Percentiles rank a stretch among this genome's conserved stretches.
These are phyloP conservation scores for Okamejei kenojei DNA, from an alignment of 2,797 vertebrate species.

Conservation along the genomic window DNA sequence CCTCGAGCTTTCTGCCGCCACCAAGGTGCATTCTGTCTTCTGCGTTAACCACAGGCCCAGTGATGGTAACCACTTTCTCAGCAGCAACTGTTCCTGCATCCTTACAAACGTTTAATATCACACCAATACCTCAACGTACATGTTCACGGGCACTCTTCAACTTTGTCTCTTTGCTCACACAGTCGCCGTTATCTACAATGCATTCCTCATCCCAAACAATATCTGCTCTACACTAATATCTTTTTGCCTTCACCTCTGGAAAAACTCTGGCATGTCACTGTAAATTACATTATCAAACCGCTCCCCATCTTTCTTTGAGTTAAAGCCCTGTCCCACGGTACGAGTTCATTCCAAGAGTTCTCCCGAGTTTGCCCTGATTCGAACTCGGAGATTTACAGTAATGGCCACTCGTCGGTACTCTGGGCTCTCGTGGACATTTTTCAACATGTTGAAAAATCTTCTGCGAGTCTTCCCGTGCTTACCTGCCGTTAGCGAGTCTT, in stretches of 20 bases:
- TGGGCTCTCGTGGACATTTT: too few species aligned
- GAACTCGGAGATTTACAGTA: too few species aligned
- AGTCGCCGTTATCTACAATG: neutral
- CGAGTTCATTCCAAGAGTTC: too few species aligned
- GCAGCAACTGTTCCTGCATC: neutral
- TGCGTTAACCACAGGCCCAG: neutral
- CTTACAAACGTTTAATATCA: neutral
- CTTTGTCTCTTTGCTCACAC: neutral
- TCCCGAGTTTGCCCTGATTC: too few species aligned
- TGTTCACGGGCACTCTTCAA: neutral
- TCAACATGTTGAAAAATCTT: too few species aligned
- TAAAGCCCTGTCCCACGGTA: too few species aligned
- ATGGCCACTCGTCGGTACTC: too few species aligned
- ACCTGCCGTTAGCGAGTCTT: too few species aligned
- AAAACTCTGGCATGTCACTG: neutral
- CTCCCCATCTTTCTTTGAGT: too few species aligned
- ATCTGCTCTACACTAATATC: neutral
- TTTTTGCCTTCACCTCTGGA: neutral
- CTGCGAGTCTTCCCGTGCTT: too few species aligned
- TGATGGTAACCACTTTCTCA: neutral
- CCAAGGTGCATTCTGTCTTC: neutral
- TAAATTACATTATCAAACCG: neutral
- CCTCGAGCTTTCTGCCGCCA: too few species aligned
- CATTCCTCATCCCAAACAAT: neutral
- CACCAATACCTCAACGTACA: neutral